Base-by-base conservation (phyloP, 2,888 invertebrate species). In the Venusia cambrica region DNA sequence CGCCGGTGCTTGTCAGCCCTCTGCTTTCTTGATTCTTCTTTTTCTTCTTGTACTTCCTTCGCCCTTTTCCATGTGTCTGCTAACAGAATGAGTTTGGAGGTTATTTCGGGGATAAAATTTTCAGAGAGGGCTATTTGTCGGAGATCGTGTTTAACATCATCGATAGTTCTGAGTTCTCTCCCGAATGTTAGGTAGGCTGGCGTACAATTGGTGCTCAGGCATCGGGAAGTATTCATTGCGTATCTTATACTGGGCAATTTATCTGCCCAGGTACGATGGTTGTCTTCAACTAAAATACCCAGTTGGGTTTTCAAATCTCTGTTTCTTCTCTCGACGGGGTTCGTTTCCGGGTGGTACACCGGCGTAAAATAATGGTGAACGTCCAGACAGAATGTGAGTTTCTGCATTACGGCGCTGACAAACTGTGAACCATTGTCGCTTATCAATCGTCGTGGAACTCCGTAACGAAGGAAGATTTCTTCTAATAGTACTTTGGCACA, bases 391-490 rank as follows among this genome's bases (percentile, higher is more conserved):
- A 11, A 50, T 1, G 39, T 31, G 0, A 64, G 20, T 25, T 68
- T 44, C 29, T 71, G 70, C 62, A 71, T 68, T 1, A 68, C 41
- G 0, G 48, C 54, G 4, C 56, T 51, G 0, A 69, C 47, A 39
- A 71, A 66, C 31, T 70, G 69, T 0, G 51, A 32, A 0, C 70
- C 70, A 24, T 72, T 73, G 32, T 73, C 66, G 4, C 55, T 57
- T 10, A 65, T 48, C 0, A 72, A 25, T 7, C 59, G 30, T 7
- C 67, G 31, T 2, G 64, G 65, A 1, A 57, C 14, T 2, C 70
- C 70, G 39, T 57, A 71, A 4, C 69, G 46, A 2, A 73, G 27
- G 13, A 73, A 59, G 2, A 70, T 33, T 29, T 73, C 67, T 14
- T 67, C 40, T 0, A 74, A 24, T 0, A 74, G 33, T 0, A 37